A percentile compares a stretch with the other conserved stretches of the same genome.
These are phyloP conservation scores for Limnothrissa miodon DNA, from an alignment of 2,113 vertebrate genomes.

Conservation along the genomic window DNA sequence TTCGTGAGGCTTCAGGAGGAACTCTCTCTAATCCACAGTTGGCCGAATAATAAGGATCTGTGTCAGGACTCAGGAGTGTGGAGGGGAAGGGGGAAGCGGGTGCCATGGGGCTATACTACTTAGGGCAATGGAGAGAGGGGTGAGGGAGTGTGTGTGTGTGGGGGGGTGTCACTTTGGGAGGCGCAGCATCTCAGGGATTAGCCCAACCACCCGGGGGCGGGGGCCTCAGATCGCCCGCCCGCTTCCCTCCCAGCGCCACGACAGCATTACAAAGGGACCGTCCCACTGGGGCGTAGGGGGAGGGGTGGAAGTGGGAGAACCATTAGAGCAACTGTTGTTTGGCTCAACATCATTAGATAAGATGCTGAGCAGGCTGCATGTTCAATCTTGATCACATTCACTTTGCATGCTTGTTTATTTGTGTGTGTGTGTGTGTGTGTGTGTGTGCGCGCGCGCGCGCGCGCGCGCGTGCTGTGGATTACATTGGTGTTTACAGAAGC, in stretches of 20 bases:
- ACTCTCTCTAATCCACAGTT: constrained; percentile 46
- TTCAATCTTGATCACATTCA: constrained; percentile 12
- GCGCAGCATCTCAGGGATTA: constrained; percentile 56
- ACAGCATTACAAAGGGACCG: neutral
- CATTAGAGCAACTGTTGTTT: neutral
- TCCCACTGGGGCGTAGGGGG: too few species aligned
- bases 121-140: neutral
- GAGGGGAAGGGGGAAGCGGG: constrained; percentile 27
- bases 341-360: neutral
- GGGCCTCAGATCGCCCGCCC: too few species aligned
- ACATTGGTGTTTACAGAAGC: neutral
- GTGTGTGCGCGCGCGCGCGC: neutral
- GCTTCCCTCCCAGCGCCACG: too few species aligned
- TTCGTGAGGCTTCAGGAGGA: neutral
- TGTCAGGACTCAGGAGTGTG: constrained; percentile 24
- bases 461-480: neutral
- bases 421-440: neutral
- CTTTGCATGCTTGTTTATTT: neutral
- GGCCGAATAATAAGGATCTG: constrained; percentile 46
- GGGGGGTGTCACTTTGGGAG: constrained; percentile 49
- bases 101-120: constrained; percentile 19
- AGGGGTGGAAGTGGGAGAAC: neutral
- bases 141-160: neutral
- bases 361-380: neutral
- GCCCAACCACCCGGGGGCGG: constrained; percentile 2